Conservation (phyloP, 2,888 invertebrate genomes). For the Alloplasta piceator region DNA sequence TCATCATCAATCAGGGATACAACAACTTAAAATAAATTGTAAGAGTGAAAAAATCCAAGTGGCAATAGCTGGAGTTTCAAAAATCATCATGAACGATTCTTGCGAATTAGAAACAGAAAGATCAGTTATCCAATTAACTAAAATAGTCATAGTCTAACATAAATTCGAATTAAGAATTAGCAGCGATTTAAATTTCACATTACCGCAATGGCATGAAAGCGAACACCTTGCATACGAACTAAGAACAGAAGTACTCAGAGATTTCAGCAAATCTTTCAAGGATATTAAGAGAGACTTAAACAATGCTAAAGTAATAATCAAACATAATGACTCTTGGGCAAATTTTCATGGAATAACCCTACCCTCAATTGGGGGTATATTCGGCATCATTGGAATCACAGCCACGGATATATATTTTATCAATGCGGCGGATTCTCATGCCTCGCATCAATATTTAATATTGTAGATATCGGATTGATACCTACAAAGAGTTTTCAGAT, state of each 20-base stretch:
- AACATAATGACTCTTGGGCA: too few relatives aligned
- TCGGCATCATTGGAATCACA: too few relatives aligned
- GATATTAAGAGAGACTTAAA: too few relatives aligned
- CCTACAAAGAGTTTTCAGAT: slow-evolving; percentile 3
- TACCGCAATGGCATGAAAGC: neutral
- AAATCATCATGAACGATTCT: neutral
- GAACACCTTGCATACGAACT: slow-evolving; percentile 1
- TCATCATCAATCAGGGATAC: neutral
- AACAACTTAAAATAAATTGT: neutral
- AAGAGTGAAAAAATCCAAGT: neutral
- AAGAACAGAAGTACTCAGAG: slow-evolving; percentile 1
- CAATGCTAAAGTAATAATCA: too few relatives aligned
- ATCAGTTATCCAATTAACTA: neutral
- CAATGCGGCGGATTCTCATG: too few relatives aligned
- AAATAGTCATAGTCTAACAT: neutral
- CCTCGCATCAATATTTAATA: slow-evolving; percentile 11
- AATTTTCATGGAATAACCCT: too few relatives aligned
- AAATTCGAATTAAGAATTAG: neutral
- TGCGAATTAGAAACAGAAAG: neutral
- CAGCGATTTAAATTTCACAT: neutral
- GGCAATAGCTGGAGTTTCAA: neutral
- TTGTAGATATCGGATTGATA: slow-evolving; percentile 9
- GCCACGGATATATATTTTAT: too few relatives aligned
- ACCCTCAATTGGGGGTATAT: too few relatives aligned
- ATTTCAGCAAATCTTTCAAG: neutral